Conservation (phyloP, 2,113 vertebrate species). For the Cepphus grylle region DNA sequence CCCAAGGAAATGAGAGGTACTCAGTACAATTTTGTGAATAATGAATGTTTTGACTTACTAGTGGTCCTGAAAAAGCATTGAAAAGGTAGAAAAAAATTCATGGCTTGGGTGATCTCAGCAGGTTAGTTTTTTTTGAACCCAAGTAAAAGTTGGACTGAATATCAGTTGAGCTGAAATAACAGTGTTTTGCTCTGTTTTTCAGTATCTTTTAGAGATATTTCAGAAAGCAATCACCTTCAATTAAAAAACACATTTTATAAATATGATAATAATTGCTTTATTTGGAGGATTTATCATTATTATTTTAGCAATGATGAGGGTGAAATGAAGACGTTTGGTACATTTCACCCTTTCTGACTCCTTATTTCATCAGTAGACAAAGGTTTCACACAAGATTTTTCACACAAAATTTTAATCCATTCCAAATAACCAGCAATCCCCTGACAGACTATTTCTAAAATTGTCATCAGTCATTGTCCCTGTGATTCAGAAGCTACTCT, state of each 20-base stretch:
- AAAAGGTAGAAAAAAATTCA: neutral
- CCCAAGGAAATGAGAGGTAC: neutral
- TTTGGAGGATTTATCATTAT: neutral
- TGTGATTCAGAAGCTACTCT: neutral
- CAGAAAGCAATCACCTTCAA: neutral
- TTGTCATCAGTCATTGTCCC: conserved; percentile 26
- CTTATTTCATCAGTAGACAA: neutral
- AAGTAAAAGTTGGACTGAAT: neutral
- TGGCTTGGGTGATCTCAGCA: neutral
- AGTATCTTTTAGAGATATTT: neutral
- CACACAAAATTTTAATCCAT: neutral
- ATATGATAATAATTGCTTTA: neutral
- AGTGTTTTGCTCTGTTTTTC: neutral
- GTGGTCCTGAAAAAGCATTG: neutral
- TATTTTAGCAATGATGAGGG: neutral
- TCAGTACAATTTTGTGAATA: neutral
- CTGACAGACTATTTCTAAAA: conserved; percentile 17
- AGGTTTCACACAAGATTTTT: neutral
- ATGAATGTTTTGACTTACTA: neutral
- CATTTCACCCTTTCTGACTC: neutral
- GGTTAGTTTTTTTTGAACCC: neutral
- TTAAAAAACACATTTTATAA: neutral
- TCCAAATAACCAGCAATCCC: conserved; percentile 7
- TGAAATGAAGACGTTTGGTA: neutral
- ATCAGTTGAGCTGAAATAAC: neutral